phyloP scores from a whole-genome alignment of 1,140 invertebrate species.

The Eurosta solidaginis region DNA sequence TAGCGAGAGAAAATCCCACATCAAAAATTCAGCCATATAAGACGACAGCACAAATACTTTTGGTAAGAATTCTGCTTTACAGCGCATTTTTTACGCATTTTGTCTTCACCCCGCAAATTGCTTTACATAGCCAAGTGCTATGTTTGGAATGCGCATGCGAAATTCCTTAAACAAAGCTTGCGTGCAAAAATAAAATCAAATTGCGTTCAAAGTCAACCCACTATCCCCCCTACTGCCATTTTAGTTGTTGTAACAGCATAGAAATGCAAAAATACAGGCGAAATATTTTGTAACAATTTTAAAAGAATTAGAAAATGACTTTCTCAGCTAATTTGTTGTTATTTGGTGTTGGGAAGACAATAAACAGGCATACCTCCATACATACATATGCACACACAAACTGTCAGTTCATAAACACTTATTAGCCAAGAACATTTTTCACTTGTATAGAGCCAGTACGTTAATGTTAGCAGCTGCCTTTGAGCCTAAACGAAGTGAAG shows the following conservation, averaged over 20 bases:
- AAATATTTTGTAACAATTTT: slow-evolving; percentile 1
- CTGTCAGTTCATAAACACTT: not conserved
- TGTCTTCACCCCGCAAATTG: not conserved
- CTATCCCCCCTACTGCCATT: not conserved
- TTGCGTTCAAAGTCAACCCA: not conserved
- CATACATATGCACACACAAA: not conserved
- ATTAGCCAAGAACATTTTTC: slow-evolving; percentile 9
- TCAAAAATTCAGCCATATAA: not conserved
- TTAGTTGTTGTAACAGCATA: not conserved
- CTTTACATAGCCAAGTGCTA: too few relatives aligned
- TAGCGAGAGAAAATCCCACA: not conserved
- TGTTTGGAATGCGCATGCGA: not conserved
- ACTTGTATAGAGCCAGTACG: not conserved
- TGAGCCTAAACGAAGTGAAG: not conserved
- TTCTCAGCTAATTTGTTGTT: slow-evolving; percentile 18
- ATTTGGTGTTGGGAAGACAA: slow-evolving; percentile 13
- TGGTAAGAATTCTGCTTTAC: not conserved
- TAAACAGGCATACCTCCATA: not conserved
- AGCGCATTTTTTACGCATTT: not conserved
- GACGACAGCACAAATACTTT: not conserved
- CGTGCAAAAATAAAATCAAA: not conserved
- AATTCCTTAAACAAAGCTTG: not conserved
- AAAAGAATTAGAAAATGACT: slow-evolving; percentile 1
- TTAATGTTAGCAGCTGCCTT: not conserved
- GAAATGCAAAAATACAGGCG: not conserved